Base-by-base conservation (phyloP, 1,140 invertebrate genomes). In the Drosophila suzukii region DNA sequence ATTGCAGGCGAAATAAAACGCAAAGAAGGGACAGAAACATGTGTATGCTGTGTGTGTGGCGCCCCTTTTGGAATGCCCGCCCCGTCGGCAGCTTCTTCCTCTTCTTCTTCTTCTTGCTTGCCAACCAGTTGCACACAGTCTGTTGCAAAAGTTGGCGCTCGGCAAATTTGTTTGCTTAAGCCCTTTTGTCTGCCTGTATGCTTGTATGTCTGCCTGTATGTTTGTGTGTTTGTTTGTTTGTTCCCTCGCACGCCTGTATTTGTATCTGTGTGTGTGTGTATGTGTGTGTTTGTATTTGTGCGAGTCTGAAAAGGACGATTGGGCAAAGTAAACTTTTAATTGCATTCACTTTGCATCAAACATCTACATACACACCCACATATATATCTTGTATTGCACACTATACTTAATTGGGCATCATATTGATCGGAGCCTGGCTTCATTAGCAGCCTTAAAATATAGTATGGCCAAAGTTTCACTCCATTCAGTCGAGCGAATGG, bases 101-200 rank as follows among this genome's bases (percentile, higher is more conserved):
- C n/a, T 34, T 54, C 10, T 58, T 47, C 38, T 27, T 53, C 32
- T 49, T 20, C 54, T 39, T 50, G 30, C 44, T 46, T 76, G 66
- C 59, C 78, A 63, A 44, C 49, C 55, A 68, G 68, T 63, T 81
- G 60, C 49, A 49, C 50, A 72, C 78, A 81, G 57, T 85, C 61
- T 60, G 71, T 67, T 47, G 68, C 49, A 81, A 85, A 85, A 85
- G 81, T 84, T 84, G 67, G 72, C 73, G 68, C 50, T 61, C 75
- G 24, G 24, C 58, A 74, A 75, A 75, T 75, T 71, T 65, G 72
- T 75, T 65, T 75, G 60, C 70, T 56, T 75, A 51, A 65, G 60
- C 58, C 63, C 66, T 72, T 72, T 68, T 46, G 36, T 51, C 38
- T 8, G 32, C 41, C 7, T 32, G 20, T 38, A 27, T 36, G 11